Conservation (phyloP, 2,113 vertebrate species). For the Semicossyphus pulcher region DNA sequence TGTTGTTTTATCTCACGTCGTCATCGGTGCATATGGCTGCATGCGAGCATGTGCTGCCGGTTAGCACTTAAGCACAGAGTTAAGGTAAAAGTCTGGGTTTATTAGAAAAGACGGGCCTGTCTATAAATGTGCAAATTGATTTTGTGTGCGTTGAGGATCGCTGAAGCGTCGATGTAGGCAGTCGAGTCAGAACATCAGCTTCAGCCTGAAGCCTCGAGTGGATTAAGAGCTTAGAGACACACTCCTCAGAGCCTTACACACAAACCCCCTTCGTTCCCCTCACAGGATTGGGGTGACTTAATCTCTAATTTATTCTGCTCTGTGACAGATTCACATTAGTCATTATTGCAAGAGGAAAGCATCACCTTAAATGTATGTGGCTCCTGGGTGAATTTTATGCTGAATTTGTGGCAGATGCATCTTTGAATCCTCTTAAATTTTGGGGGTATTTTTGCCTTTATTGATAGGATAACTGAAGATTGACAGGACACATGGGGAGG, state of each 20-base stretch:
- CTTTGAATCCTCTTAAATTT: too few species aligned
- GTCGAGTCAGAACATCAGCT: slow-evolving; percentile 42
- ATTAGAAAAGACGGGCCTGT: slow-evolving; percentile 14
- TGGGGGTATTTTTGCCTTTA: too few species aligned
- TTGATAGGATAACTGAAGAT: too few species aligned
- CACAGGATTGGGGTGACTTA: slow-evolving; percentile 42
- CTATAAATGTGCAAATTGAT: slow-evolving; percentile 11
- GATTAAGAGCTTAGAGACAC: slow-evolving; percentile 73
- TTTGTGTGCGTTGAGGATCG: slow-evolving; percentile 3
- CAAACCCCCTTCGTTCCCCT: slow-evolving; percentile 38
- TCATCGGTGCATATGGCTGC: slow-evolving; percentile 26
- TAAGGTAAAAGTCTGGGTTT: slow-evolving; percentile 26
- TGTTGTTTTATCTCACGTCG: slow-evolving; percentile 69
- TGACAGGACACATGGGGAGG: too few species aligned
- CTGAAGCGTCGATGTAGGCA: slow-evolving; percentile 1
- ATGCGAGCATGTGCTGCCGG: slow-evolving; percentile 58
- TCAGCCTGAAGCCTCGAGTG: slow-evolving; percentile 53
- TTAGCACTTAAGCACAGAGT: slow-evolving; percentile 45
- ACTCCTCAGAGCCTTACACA: slow-evolving; percentile 59
- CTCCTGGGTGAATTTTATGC: background rate
- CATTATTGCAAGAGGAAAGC: background rate
- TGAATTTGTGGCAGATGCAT: background rate
- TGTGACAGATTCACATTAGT: slow-evolving; percentile 26
- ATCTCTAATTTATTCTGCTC: slow-evolving; percentile 56
- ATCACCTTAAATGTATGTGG: background rate